Conservation (phyloP, 2,888 invertebrate species). For the Cryptocephalus primarius region DNA sequence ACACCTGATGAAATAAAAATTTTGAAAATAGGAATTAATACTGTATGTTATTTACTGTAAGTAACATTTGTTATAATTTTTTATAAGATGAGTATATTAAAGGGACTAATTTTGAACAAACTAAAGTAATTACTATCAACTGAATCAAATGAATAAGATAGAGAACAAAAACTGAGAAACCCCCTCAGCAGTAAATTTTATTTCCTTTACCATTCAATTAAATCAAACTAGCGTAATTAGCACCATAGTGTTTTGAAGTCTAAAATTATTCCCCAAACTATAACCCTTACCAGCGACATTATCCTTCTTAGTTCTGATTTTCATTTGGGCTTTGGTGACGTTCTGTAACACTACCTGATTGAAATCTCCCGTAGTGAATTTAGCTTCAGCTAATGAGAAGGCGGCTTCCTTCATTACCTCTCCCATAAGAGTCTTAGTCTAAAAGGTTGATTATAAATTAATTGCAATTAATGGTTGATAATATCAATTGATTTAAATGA, state of each 20-base stretch:
- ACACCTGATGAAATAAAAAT: slow-evolving; percentile 51
- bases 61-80: background rate
- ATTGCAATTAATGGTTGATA: background rate
- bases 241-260: too few relatives aligned
- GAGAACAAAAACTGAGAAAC: too few relatives aligned
- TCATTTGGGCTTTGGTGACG: slow-evolving; percentile 96
- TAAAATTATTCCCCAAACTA: too few relatives aligned
- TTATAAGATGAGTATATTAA: background rate
- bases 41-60: background rate
- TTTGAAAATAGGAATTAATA: too few relatives aligned
- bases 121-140: too few relatives aligned
- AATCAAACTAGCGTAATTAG: too few relatives aligned
- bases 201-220: background rate
- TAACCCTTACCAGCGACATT: slow-evolving; percentile 71
- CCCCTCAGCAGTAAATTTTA: background rate
- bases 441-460: slow-evolving; percentile 19
- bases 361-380: slow-evolving; percentile 91
- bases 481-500: background rate
- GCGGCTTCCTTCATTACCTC: slow-evolving; percentile 99
- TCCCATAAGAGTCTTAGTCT: slow-evolving; percentile 96
- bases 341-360: slow-evolving; percentile 97
- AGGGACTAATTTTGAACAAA: too few relatives aligned
- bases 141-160: too few relatives aligned
- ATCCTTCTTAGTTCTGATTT: slow-evolving; percentile 93
- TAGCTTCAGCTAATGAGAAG: slow-evolving; percentile 96